Conservation (phyloP, 2,113 vertebrate species). For the Rhinolophus ferrumequinum region DNA sequence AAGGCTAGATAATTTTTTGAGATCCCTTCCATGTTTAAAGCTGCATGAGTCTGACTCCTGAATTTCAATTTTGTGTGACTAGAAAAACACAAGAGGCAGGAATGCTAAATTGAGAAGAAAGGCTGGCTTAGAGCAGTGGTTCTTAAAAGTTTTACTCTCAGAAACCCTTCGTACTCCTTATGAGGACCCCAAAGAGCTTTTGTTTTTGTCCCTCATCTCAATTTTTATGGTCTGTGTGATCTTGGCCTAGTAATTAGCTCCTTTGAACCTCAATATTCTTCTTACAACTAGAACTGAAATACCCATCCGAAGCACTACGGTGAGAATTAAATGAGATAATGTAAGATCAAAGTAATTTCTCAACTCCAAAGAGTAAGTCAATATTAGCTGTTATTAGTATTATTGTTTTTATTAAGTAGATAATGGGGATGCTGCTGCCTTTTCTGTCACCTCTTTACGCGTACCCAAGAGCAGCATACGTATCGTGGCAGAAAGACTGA, state of each 20-base stretch:
- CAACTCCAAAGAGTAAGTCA: background rate
- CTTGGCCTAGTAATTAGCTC: background rate
- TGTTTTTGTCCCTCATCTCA: background rate
- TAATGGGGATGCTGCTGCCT: background rate
- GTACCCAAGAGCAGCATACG: background rate
- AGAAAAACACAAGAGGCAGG: background rate
- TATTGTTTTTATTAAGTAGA: background rate
- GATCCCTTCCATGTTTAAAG: background rate
- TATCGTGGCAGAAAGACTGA: background rate
- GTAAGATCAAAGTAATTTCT: background rate
- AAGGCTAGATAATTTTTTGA: background rate
- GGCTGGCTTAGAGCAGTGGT: background rate
- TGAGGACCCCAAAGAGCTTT: background rate
- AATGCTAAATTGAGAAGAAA: background rate
- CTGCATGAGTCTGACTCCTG: background rate
- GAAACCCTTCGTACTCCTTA: background rate
- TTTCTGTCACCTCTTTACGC: background rate
- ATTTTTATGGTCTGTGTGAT: background rate
- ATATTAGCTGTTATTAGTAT: background rate
- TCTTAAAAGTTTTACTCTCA: background rate
- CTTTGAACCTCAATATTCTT: background rate
- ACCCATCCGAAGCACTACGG: background rate
- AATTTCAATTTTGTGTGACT: background rate
- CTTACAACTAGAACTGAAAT: background rate
- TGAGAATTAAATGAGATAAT: background rate